Conservation (phyloP, 2,113 vertebrate species). For the Erythrocercus mccallii region DNA sequence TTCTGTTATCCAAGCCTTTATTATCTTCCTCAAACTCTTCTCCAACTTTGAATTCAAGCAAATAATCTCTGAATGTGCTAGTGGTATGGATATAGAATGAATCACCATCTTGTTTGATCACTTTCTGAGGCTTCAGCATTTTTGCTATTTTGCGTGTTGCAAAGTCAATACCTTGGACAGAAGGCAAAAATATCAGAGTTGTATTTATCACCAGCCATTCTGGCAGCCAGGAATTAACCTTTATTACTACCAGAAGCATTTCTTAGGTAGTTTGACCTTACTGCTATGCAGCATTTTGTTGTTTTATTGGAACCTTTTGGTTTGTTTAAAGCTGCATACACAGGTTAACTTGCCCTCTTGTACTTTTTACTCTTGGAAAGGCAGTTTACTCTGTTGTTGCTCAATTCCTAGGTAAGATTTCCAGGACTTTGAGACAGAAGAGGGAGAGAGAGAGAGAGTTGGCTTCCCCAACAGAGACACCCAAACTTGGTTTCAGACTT, state of each 20-base stretch:
- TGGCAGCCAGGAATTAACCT: background rate
- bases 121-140: constrained; percentile 81
- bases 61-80: constrained; percentile 82
- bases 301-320: background rate
- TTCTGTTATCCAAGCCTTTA: constrained; percentile 85
- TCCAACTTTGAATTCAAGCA: constrained; percentile 77
- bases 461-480: background rate
- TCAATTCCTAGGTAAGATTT: background rate
- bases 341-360: background rate
- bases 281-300: background rate
- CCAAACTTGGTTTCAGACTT: background rate
- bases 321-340: background rate
- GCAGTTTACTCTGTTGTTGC: background rate
- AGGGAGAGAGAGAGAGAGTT: too few species aligned
- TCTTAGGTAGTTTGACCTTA: background rate
- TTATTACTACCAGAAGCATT: background rate
- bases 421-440: background rate
- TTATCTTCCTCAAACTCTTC: constrained; percentile 87
- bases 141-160: constrained; percentile 80
- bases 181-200: background rate
- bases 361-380: background rate
- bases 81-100: constrained; percentile 76
- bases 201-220: background rate
- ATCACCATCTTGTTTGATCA: constrained; percentile 79
- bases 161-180: constrained; percentile 76